Base-by-base conservation (phyloP, 2,113 vertebrate species). In the Pygathrix nemaeus region DNA sequence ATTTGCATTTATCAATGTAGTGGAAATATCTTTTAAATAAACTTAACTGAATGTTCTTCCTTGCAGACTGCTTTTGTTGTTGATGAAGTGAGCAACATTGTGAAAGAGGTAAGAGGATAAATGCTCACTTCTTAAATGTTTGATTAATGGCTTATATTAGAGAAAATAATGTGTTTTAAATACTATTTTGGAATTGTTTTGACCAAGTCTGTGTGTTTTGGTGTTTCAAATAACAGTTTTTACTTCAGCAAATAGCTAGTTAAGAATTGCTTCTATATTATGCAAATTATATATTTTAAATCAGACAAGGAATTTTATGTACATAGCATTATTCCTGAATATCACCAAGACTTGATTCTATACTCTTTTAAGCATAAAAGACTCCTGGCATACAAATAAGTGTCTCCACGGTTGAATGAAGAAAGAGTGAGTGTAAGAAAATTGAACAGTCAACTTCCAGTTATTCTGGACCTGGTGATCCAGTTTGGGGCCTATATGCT, bases 11-110 rank as follows among this genome's bases (percentile, higher is more conserved):
- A 23, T 43, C 73, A 48, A 0, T n/a, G 80, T 57, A 16, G 4
- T 40, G 30, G 52, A 35, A 61, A 52, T 10, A 11, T 68, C 55
- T 92, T 68, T 92, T 81, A 82, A 83, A 40, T 27, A 73, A 23
- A 48, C 48, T 52, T 90, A 55, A 85, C 43, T 59, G 11, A 0
- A 3, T 90, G 50, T 93, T 90, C 96, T 96, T 92, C 85, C 87
- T 92, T 72, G 38, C 98, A 99, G 99, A 99, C 99, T 48, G 93
- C 98, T 21, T 99, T 99, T 97, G 98, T 99, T 55, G 99, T 99
- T 35, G 99, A 99, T 89, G 99, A 99, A 98, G 99, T 99, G 93
- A 99, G 98, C 98, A 98, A 98, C 98, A 99, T 99, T 79, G 99
- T 99, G 45, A 99, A 99, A 98, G 99, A 99, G 99, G 99, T 99